Conservation (phyloP, 2,797 vertebrate species). For the Phylloscopus collybita region DNA sequence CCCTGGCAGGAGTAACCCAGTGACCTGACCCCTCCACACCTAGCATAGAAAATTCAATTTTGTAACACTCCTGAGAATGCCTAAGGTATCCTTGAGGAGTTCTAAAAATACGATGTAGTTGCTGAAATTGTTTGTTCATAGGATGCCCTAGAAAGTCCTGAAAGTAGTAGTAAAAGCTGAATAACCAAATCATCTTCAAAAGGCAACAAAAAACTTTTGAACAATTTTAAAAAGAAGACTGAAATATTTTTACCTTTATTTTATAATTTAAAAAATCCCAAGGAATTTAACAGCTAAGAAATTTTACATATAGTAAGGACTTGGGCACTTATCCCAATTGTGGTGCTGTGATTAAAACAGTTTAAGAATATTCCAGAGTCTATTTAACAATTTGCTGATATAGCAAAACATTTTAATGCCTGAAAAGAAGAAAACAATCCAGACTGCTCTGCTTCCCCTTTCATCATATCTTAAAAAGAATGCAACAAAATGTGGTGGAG, state of each 20-base stretch:
- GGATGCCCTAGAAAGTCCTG: not conserved
- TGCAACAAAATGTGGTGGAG: constrained; percentile 1
- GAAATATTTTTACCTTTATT: not conserved
- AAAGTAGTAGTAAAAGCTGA: not conserved
- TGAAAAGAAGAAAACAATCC: constrained; percentile 17
- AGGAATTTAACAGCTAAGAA: not conserved
- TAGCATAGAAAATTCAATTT: not conserved
- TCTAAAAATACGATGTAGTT: not conserved
- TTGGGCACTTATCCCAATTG: not conserved
- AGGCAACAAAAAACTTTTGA: not conserved
- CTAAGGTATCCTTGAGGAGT: not conserved
- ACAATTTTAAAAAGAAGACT: not conserved
- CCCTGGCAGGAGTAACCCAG: not conserved
- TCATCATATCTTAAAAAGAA: constrained; percentile 38
- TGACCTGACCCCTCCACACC: not conserved
- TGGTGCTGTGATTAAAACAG: not conserved
- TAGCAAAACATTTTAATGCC: not conserved
- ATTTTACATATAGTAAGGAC: not conserved
- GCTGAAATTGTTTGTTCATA: not conserved
- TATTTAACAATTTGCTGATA: not conserved
- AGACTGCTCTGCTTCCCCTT: not conserved
- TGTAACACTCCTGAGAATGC: not conserved
- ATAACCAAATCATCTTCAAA: not conserved
- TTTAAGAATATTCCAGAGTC: not conserved
- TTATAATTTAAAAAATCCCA: not conserved